phyloP scores from a whole-genome alignment of 2,888 invertebrate species.

The Dermolepida albohirtum region DNA sequence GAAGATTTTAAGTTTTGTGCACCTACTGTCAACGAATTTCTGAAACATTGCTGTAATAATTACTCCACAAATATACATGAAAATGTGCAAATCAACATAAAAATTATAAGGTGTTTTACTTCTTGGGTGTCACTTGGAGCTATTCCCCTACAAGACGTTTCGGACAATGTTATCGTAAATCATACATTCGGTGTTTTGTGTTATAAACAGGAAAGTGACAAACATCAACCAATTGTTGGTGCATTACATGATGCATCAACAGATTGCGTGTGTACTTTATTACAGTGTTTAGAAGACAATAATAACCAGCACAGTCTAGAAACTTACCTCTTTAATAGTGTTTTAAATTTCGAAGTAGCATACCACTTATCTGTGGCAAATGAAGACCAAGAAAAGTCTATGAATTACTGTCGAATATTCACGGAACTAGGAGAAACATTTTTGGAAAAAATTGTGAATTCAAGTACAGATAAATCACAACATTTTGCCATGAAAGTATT shows the following conservation, averaged over 20 bases:
- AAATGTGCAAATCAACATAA: constrained; percentile 75
- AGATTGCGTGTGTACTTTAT: constrained; percentile 88
- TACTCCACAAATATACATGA: constrained; percentile 75
- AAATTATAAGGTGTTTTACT: constrained; percentile 87
- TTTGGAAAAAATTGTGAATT: constrained; percentile 81
- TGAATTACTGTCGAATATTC: constrained; percentile 94
- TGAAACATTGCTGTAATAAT: constrained; percentile 80
- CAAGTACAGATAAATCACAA: constrained; percentile 71
- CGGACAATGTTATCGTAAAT: constrained; percentile 78
- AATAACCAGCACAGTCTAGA: constrained; percentile 81
- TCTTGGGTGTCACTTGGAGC: constrained; percentile 92
- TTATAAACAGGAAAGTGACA: constrained; percentile 55
- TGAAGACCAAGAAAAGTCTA: constrained; percentile 94
- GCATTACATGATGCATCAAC: constrained; percentile 88
- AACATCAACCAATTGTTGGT: constrained; percentile 53
- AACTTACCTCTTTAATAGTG: constrained; percentile 82
- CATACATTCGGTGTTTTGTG: constrained; percentile 66
- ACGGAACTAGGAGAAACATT: constrained; percentile 95
- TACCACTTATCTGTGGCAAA: constrained; percentile 93
- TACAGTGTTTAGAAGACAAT: constrained; percentile 85
- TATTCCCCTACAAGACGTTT: constrained; percentile 79
- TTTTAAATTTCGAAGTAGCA: constrained; percentile 82
- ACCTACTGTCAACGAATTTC: constrained; percentile 80
- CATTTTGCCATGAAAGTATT: constrained; percentile 87
- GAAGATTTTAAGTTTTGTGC: constrained; percentile 83